phyloP scores from a whole-genome alignment of 2,113 vertebrate genomes.

The Sakesphorus luctuosus region DNA sequence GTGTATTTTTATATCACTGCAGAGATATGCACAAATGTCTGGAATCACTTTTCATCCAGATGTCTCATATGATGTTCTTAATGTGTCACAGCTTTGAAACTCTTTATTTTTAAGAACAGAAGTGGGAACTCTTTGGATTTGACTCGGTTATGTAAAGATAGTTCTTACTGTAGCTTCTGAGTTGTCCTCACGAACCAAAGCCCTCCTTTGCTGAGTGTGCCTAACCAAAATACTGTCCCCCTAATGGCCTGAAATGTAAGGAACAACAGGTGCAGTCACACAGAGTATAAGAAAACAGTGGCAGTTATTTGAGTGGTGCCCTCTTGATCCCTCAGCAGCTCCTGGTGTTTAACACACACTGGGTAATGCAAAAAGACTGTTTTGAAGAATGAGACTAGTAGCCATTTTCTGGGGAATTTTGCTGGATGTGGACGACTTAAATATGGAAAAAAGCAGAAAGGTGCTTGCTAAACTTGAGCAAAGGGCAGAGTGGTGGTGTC shows the following conservation, averaged over 20 bases:
- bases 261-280: not conserved
- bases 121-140: conserved; percentile 1
- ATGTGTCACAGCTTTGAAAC: not conserved
- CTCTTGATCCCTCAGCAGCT: not conserved
- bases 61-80: not conserved
- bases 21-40: not conserved
- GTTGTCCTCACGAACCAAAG: not conserved
- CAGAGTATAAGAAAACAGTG: not conserved
- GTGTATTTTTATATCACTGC: conserved; percentile 14
- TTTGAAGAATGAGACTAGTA: not conserved
- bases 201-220: not conserved
- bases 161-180: not conserved
- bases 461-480: not conserved
- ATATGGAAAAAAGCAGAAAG: not conserved
- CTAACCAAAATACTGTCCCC: not conserved
- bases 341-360: not conserved
- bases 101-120: not conserved
- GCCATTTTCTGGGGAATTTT: not conserved
- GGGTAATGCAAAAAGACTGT: not conserved
- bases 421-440: not conserved
- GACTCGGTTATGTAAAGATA: not conserved
- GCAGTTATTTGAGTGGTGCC: not conserved
- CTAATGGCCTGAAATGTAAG: not conserved
- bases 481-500: not conserved
- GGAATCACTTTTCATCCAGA: not conserved